Conservation (phyloP, 1,140 invertebrate species). For the Nebria ingens region DNA sequence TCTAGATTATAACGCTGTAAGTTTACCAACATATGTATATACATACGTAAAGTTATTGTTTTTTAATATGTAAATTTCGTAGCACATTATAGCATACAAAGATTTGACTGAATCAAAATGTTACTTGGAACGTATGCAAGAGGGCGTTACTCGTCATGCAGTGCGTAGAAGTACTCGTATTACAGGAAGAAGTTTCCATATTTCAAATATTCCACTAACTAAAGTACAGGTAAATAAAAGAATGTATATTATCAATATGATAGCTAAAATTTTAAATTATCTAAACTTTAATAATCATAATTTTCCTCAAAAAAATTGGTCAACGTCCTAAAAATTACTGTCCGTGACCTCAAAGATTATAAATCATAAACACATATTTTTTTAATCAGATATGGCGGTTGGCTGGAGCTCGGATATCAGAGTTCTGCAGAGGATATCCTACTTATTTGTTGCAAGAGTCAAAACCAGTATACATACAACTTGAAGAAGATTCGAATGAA, state of each 20-base stretch:
- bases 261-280: too few species aligned
- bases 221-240: constrained; percentile 23
- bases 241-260: neutral
- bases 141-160: neutral
- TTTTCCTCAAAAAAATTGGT: too few species aligned
- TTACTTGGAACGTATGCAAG: constrained; percentile 17
- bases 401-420: constrained; percentile 24
- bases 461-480: constrained; percentile 10
- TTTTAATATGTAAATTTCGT: constrained; percentile 2
- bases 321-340: neutral
- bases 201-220: constrained; percentile 20
- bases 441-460: constrained; percentile 25
- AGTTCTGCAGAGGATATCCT: constrained; percentile 28
- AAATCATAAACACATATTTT: constrained; percentile 11
- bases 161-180: neutral
- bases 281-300: too few species aligned
- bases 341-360: neutral
- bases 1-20: constrained; percentile 27
- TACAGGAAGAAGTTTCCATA: constrained; percentile 17
- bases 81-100: constrained; percentile 18
- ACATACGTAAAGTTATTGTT: constrained; percentile 7
- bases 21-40: constrained; percentile 21
- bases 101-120: constrained; percentile 15
- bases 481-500: constrained; percentile 6
- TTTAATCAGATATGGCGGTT: constrained; percentile 22